Evolutionary conservation across 2,797 vertebrate genomes (phyloP), one percentile per base, ranked within the genome.

Genomic region (Eospalax fontanierii): DNA sequence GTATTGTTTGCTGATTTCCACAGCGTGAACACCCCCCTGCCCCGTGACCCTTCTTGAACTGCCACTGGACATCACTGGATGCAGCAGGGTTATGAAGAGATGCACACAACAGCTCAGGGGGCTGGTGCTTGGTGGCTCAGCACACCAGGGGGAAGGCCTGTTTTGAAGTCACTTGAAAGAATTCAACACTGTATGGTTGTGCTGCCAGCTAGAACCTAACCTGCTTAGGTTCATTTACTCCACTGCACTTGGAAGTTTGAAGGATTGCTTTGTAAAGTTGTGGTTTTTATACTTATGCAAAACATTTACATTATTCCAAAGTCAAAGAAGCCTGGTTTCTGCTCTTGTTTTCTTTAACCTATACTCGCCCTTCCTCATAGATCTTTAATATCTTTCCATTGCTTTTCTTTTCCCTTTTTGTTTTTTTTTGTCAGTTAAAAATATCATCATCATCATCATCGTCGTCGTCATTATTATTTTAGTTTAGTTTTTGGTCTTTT

Each of bases 191-290:
- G 24, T 35, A 38, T 28, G 59, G 30, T 50, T 65, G 26, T 86
- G 18, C 26, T 19, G 43, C 66, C 71, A 75, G 10, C 6, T 80
- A 50, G 61, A 74, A 38, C 75, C 76, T n/a, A n/a, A n/a, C 74
- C 38, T 30, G 74, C n/a, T 68, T 46, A 82, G 50, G 19, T 40
- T 79, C 9, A 21, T 71, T 91, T 71, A 30, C 54, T 86, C 50
- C 26, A 18, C 84, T 82, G 89, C 65, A 57, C 40, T 89, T 83
- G 66, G 68, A 93, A 82, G 46, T 89, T 95, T 90, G 66, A 68
- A 63, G 40, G 43, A 35, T 79, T 89, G 38, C 57, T 86, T 82
- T 94, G 79, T 35, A 54, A 81, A 85, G 71, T 88, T 80, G 79
- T 63, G 81, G n/a, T 61, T 76, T 89, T 89, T 57, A 66, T 65